phyloP scores from a whole-genome alignment of 1,140 invertebrate genomes.

The Drosophila bocki region DNA sequence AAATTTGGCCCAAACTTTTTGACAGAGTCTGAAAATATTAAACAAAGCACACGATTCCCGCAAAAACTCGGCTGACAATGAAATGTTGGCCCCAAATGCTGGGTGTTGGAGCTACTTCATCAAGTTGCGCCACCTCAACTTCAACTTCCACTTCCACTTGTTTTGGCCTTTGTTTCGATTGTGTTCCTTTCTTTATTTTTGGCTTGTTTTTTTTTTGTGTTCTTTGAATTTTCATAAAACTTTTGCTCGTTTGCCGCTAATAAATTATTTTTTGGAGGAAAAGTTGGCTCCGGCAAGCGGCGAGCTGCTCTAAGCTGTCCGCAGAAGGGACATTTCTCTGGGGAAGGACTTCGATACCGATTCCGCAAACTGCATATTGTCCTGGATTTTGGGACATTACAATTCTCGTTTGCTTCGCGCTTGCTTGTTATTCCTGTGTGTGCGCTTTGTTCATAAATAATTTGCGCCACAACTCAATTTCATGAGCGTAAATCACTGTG shows the following conservation, averaged over 20 bases:
- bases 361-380: constrained; percentile 63
- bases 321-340: constrained; percentile 48
- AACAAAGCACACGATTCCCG: constrained; percentile 54
- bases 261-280: constrained; percentile 77
- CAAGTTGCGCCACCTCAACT: constrained; percentile 38
- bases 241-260: constrained; percentile 81
- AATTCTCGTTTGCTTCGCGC: constrained; percentile 55
- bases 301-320: constrained; percentile 62
- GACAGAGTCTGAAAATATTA: constrained; percentile 70
- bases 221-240: constrained; percentile 79
- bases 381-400: constrained; percentile 52
- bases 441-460: constrained; percentile 81
- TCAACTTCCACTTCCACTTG: constrained; percentile 40
- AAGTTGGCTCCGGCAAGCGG: constrained; percentile 35
- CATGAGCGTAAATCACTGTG: constrained; percentile 82
- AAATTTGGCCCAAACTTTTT: constrained; percentile 61
- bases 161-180: constrained; percentile 52
- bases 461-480: constrained; percentile 82
- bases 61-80: constrained; percentile 60
- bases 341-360: constrained; percentile 58
- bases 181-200: constrained; percentile 9
- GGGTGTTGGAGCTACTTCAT: constrained; percentile 41
- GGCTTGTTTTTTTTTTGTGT: constrained; percentile 23
- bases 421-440: constrained; percentile 79
- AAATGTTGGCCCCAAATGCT: constrained; percentile 46